These are phyloP conservation scores for Drosophila obscura DNA, from an alignment of 1,140 invertebrate species.

Conservation along the genomic window DNA sequence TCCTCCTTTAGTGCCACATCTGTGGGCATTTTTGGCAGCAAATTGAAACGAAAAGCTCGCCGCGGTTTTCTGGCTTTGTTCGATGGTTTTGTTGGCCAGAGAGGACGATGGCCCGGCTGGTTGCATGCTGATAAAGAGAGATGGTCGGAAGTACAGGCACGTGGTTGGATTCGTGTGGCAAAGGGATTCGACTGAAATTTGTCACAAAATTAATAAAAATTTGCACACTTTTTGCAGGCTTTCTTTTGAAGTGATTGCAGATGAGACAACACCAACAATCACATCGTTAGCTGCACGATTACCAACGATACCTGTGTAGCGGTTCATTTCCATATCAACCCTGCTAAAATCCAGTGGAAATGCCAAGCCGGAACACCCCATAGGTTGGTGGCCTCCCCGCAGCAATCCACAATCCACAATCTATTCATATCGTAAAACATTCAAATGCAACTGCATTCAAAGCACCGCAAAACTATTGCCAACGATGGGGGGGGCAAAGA, in stretches of 20 bases:
- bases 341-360: not conserved
- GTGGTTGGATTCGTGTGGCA: not conserved
- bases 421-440: conserved; percentile 65
- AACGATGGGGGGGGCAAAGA: conserved; percentile 25
- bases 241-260: too few species aligned
- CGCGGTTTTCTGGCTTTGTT: conserved; percentile 68
- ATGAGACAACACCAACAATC: too few species aligned
- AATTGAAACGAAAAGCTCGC: conserved; percentile 77
- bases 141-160: conserved; percentile 12
- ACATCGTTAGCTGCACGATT: too few species aligned
- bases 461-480: conserved; percentile 70
- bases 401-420: conserved; percentile 48
- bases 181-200: not conserved
- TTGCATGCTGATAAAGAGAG: conserved; percentile 56
- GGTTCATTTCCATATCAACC: too few species aligned
- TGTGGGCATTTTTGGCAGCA: conserved; percentile 54
- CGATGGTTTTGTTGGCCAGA: conserved; percentile 22
- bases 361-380: conserved; percentile 16
- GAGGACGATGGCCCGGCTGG: conserved; percentile 27
- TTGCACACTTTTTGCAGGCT: too few species aligned
- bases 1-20: not conserved
- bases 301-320: too few species aligned
- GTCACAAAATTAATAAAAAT: not conserved
- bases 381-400: conserved; percentile 9
- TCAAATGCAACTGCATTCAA: conserved; percentile 64